Evolutionary conservation across 2,888 invertebrate genomes (phyloP).

Genomic region (Paralinhomoeus sp.): DNA sequence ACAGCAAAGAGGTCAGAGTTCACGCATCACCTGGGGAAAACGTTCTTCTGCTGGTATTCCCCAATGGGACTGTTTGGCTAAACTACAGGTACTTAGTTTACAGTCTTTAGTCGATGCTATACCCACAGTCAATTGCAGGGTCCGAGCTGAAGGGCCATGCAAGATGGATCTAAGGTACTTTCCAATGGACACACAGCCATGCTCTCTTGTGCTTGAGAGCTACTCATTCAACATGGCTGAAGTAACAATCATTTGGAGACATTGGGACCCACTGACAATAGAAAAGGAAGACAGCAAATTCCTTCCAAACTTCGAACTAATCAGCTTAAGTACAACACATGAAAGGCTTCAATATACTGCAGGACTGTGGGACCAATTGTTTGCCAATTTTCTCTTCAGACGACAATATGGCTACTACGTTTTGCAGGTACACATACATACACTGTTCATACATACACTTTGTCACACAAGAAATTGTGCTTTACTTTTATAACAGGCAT

Average conservation of each 20-base stretch:
- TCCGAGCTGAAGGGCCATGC: constrained; percentile 15
- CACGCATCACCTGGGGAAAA: constrained; percentile 22
- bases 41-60: constrained; percentile 21
- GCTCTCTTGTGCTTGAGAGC: constrained; percentile 19
- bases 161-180: constrained; percentile 18
- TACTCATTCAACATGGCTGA: constrained; percentile 25
- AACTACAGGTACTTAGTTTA: constrained; percentile 19
- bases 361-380: constrained; percentile 23
- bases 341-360: constrained; percentile 18
- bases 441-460: too few species aligned
- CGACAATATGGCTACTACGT: constrained; percentile 14
- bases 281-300: constrained; percentile 11
- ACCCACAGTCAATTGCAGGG: not conserved
- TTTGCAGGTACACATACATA: constrained; percentile 15
- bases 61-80: constrained; percentile 22
- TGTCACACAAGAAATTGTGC: too few species aligned
- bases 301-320: constrained; percentile 9
- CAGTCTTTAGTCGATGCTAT: too few species aligned
- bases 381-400: constrained; percentile 19
- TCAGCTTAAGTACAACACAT: not conserved
- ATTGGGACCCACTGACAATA: constrained; percentile 18
- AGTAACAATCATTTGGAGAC: constrained; percentile 22
- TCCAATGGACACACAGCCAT: constrained; percentile 24
- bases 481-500: constrained; percentile 11
- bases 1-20: constrained; percentile 24